These are phyloP conservation scores for Xylota sylvarum DNA, from an alignment of 2,888 invertebrate species.

Conservation along the genomic window DNA sequence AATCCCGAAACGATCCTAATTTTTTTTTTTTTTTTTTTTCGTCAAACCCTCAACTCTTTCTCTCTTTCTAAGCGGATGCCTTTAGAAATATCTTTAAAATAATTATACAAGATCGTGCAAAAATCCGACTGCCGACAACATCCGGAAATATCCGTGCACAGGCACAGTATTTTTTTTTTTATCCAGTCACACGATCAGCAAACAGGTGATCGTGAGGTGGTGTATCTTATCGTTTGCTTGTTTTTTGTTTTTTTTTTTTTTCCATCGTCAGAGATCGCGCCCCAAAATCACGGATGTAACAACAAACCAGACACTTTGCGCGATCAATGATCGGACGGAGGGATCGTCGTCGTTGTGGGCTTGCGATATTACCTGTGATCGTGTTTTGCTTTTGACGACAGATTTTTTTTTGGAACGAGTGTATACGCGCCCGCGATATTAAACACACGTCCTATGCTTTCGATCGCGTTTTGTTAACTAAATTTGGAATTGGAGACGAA, in stretches of 20 bases:
- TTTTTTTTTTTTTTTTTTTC: background rate
- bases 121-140: conserved; percentile 55
- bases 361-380: conserved; percentile 60
- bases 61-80: conserved; percentile 34
- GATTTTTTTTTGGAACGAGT: conserved; percentile 23
- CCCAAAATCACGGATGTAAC: conserved; percentile 47
- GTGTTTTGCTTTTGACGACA: conserved; percentile 35
- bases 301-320: conserved; percentile 22
- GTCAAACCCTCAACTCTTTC: no score
- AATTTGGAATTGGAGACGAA: conserved; percentile 65
- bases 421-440: conserved; percentile 58
- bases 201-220: conserved; percentile 72
- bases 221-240: conserved; percentile 52
- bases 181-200: conserved; percentile 64
- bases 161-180: conserved; percentile 32
- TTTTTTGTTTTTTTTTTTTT: conserved; percentile 21
- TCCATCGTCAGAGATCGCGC: conserved; percentile 50
- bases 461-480: conserved; percentile 70
- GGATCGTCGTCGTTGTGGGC: background rate
- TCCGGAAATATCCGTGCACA: conserved; percentile 73
- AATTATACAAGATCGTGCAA: conserved; percentile 66
- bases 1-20: background rate
- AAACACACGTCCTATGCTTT: conserved; percentile 67
- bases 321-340: conserved; percentile 27
- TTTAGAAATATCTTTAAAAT: conserved; percentile 43